Evolutionary conservation across 2,113 vertebrate genomes (phyloP).

Genomic region (Pedionomus torquatus): DNA sequence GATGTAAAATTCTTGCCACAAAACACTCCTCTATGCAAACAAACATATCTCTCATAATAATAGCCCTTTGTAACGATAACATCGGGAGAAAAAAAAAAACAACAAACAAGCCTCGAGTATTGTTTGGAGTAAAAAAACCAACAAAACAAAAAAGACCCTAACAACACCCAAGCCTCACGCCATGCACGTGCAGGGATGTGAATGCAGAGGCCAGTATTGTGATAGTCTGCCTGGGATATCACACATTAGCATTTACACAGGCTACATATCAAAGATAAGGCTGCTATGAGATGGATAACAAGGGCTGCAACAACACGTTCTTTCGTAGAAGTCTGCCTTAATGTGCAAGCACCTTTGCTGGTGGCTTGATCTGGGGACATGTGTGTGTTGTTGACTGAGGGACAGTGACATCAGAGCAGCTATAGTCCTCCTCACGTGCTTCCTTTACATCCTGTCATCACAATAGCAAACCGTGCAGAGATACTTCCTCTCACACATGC

Average conservation of each 20-base stretch:
- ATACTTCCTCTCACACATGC: not conserved
- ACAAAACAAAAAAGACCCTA: not conserved
- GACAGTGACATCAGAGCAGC: not conserved
- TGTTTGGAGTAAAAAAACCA: not conserved
- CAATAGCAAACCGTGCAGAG: rapidly evolving
- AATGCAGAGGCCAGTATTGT: not conserved
- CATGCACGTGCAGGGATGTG: not conserved
- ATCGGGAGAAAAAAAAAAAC: not conserved
- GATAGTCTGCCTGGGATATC: not conserved
- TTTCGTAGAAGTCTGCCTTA: not conserved
- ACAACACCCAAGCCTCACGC: not conserved
- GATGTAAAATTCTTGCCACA: not conserved
- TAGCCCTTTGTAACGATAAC: not conserved
- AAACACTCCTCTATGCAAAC: not conserved
- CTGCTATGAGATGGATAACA: not conserved
- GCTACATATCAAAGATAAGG: not conserved
- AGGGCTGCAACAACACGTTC: not conserved
- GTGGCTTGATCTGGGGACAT: not conserved
- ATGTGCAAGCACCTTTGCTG: not conserved
- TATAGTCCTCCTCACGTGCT: rapidly evolving
- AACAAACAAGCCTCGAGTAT: not conserved
- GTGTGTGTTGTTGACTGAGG: not conserved
- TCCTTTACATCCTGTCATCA: conserved; percentile 37
- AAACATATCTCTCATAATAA: not conserved
- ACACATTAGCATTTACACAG: not conserved